Evolutionary conservation across 1,140 invertebrate genomes (phyloP).

Genomic region (Magallana gigas): DNA sequence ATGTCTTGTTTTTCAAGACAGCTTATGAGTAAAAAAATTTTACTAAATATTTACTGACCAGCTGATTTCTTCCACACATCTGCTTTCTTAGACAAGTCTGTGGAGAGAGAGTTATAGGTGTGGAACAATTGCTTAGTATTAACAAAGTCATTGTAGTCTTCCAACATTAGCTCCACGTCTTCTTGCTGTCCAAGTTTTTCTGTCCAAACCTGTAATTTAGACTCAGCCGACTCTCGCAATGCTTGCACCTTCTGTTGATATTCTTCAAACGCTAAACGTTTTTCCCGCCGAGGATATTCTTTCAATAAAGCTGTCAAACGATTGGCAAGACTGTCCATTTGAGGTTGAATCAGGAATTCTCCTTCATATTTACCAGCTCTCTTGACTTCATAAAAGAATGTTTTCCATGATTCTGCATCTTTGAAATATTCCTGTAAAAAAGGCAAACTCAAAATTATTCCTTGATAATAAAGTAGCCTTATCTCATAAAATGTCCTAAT

Average conservation of each 20-base stretch:
- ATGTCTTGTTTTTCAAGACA: no score
- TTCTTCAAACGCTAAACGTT: conserved; percentile 74
- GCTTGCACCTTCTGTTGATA: conserved; percentile 82
- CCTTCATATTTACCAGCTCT: conserved; percentile 73
- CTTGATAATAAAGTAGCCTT: no score
- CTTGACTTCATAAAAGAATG: conserved; percentile 85
- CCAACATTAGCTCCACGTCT: conserved; percentile 89
- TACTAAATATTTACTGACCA: conserved; percentile 41
- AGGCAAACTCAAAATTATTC: background rate
- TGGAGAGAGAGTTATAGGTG: conserved; percentile 94
- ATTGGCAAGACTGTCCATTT: conserved; percentile 88
- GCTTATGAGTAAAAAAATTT: no score
- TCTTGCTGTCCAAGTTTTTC: conserved; percentile 92
- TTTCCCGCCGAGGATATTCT: conserved; percentile 64
- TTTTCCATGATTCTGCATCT: conserved; percentile 87
- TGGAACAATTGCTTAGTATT: conserved; percentile 94
- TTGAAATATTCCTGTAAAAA: conserved; percentile 87
- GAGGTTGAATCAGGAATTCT: conserved; percentile 84
- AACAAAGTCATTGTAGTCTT: conserved; percentile 88
- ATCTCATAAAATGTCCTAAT: no score
- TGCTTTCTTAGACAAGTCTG: conserved; percentile 76
- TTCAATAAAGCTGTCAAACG: conserved; percentile 82
- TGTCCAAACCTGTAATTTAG: conserved; percentile 92
- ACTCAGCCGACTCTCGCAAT: conserved; percentile 92
- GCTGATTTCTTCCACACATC: conserved; percentile 91